Conservation (phyloP, 1,140 invertebrate genomes). For the Dreissena rostriformis region DNA sequence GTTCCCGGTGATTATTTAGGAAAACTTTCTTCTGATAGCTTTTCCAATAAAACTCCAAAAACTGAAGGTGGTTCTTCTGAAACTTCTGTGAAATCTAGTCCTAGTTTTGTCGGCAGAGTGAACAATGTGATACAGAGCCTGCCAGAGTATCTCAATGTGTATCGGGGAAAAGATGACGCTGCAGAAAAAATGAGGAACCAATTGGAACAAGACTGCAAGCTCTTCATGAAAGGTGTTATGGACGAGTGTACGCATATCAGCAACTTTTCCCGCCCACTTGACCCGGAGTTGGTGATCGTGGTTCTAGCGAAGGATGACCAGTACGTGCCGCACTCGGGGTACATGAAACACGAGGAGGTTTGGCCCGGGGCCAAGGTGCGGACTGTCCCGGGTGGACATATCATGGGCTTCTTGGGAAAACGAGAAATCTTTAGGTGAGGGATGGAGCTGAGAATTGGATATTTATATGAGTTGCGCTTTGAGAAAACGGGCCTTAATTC, state of each 20-base stretch:
- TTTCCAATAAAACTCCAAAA: background rate
- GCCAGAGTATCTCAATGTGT: background rate
- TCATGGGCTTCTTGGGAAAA: conserved; percentile 93
- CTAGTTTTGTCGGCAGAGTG: background rate
- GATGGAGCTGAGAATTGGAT: conserved; percentile 84
- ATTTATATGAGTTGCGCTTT: background rate
- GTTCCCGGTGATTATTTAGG: background rate
- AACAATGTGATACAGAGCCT: conserved; percentile 5
- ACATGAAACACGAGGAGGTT: conserved; percentile 90
- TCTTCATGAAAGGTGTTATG: conserved; percentile 99
- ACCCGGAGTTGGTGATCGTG: conserved; percentile 84
- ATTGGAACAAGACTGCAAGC: conserved; percentile 81
- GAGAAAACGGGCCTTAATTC: background rate
- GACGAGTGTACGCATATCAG: conserved; percentile 98
- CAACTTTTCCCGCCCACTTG: conserved; percentile 92
- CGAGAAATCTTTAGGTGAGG: conserved; percentile 92
- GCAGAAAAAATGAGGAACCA: background rate
- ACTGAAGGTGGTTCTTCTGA: background rate
- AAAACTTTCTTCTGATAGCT: background rate
- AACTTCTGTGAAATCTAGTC: background rate
- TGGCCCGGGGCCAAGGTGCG: conserved; percentile 96
- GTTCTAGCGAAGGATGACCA: conserved; percentile 88
- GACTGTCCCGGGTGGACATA: conserved; percentile 93
- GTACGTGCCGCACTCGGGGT: conserved; percentile 94
- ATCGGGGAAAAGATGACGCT: background rate